phyloP scores from a whole-genome alignment of 2,797 vertebrate genomes.

The Microctenopoma steveboyesi region DNA sequence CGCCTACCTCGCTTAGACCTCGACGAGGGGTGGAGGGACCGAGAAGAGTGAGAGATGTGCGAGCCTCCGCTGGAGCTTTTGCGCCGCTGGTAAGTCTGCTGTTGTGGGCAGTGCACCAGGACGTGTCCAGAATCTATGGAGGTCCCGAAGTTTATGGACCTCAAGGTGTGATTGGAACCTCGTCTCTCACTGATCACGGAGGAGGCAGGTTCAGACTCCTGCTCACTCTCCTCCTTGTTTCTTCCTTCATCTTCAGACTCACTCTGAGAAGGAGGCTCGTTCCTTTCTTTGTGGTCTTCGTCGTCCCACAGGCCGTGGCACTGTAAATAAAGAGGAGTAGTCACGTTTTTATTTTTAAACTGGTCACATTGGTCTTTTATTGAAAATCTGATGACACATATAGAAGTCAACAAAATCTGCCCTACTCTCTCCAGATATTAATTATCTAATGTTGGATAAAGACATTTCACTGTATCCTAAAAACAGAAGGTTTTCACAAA shows the following conservation, averaged over 20 bases:
- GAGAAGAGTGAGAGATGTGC: slow-evolving; percentile 81
- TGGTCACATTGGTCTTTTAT: not conserved
- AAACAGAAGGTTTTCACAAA: too few species aligned
- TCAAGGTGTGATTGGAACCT: slow-evolving; percentile 86
- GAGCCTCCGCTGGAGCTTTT: slow-evolving; percentile 89
- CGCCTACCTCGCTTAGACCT: slow-evolving; percentile 91
- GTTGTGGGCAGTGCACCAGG: slow-evolving; percentile 88
- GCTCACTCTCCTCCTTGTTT: slow-evolving; percentile 58
- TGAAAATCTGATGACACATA: not conserved
- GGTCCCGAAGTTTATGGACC: slow-evolving; percentile 88
- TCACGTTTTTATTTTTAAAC: not conserved
- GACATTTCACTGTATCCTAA: too few species aligned
- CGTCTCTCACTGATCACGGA: slow-evolving; percentile 79
- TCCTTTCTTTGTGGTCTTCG: slow-evolving; percentile 83
- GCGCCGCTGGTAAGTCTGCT: slow-evolving; percentile 86
- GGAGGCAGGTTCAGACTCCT: slow-evolving; percentile 64
- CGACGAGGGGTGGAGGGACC: slow-evolving; percentile 87
- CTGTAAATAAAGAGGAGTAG: slow-evolving; percentile 67
- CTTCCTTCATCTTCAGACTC: slow-evolving; percentile 87
- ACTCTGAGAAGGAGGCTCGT: slow-evolving; percentile 71
- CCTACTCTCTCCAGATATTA: not conserved
- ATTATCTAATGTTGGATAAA: not conserved
- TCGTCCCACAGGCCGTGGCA: slow-evolving; percentile 98
- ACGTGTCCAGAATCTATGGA: slow-evolving; percentile 89
- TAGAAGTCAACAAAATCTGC: not conserved